Base-by-base conservation (phyloP, 1,140 invertebrate species). In the Drosophila virilis region DNA sequence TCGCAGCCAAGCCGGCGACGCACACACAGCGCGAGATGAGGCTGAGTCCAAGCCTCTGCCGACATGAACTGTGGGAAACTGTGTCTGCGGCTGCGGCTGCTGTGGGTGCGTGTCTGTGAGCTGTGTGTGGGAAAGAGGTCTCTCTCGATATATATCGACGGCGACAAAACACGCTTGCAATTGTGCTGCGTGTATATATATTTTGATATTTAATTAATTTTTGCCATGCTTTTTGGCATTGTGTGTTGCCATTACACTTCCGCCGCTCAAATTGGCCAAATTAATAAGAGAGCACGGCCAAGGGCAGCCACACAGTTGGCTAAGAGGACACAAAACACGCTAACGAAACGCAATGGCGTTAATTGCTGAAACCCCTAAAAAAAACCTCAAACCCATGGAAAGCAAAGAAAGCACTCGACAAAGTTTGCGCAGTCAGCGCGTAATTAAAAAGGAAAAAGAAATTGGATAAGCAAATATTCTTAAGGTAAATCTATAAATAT, bases 121-220 rank as follows among this genome's bases (percentile, higher is more conserved):
- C 78, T 78, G 77, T 81, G 80, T 78, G 77, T 84, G 80, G 77
- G 80, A 82, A 80, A 67, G n/a, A 45, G 38, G 59, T 17, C 45
- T 67, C 54, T 10, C 32, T 50, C 48, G 22, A 50, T 32, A 57
- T 51, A 35, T 52, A 66, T 68, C 55, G 48, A 15, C 13, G 32
- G 37, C 52, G n/a, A 32, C 6, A 45, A 54, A 10, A 38, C 28
- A 35, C 15, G 37, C 32, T 10, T 10, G 13, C 9, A 46, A 3
- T n/a, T 68, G 8, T 52, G n/a, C 8, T 61, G 13, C 38, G 46
- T 59, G 62, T 51, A 10, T 37, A 54, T 59, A 54, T 43, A 45
- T 66, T 65, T 61, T 61, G 10, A 42, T 69, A 88, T 88, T 83
- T 80, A 76, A 88, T 88, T 88, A 83, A 77, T 83, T 83, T 79